Conservation (phyloP, 2,113 vertebrate genomes). For the Isurus oxyrinchus region DNA sequence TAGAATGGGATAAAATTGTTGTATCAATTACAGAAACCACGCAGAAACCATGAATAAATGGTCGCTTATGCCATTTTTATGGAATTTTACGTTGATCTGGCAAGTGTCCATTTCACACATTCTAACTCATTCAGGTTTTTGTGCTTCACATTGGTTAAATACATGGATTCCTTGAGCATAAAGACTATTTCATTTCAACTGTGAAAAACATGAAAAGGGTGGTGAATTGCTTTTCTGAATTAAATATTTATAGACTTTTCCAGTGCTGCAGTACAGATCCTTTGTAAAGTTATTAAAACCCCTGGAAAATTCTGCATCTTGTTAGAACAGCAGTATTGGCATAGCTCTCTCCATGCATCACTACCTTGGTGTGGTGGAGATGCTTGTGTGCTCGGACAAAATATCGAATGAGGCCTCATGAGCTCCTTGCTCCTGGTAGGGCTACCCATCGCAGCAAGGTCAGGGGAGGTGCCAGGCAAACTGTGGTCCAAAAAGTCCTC, state of each 20-base stretch:
- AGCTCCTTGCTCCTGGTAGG: too few relatives aligned
- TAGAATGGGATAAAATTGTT: background rate
- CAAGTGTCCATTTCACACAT: background rate
- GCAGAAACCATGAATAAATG: background rate
- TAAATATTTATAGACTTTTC: background rate
- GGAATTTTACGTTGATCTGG: background rate
- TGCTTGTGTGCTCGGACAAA: too few relatives aligned
- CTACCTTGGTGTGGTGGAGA: too few relatives aligned
- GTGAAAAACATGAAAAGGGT: background rate
- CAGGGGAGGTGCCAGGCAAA: too few relatives aligned
- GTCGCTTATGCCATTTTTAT: background rate
- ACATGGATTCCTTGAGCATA: background rate
- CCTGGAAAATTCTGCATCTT: background rate
- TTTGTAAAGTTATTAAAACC: background rate
- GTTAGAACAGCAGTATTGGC: background rate
- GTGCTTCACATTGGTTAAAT: background rate
- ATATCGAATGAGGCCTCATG: too few relatives aligned
- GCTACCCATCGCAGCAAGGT: too few relatives aligned
- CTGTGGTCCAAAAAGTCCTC: too few relatives aligned
- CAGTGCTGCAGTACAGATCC: background rate
- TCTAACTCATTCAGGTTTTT: background rate
- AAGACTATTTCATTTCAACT: background rate
- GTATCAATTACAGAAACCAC: background rate
- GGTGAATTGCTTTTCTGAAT: background rate
- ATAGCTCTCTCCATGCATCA: too few relatives aligned